phyloP scores from a whole-genome alignment of 2,888 invertebrate genomes.

The Trichogramma dendrolimi region DNA sequence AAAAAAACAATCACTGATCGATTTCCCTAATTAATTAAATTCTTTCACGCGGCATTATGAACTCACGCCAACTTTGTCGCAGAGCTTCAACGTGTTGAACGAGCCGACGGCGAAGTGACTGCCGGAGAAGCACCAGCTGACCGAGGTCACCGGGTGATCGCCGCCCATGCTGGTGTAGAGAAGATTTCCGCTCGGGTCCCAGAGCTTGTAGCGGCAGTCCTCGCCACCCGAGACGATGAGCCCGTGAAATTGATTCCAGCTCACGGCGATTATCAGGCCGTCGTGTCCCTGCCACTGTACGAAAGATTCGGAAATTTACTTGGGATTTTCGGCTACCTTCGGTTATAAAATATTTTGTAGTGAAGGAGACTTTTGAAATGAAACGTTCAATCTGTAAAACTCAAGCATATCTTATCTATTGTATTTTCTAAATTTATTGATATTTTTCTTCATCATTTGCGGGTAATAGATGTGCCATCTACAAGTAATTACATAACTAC shows the following conservation, averaged over 20 bases:
- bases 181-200: constrained; percentile 88
- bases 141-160: constrained; percentile 85
- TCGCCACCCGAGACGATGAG: constrained; percentile 93
- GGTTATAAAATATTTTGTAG: neutral
- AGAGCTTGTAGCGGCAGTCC: constrained; percentile 88
- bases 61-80: constrained; percentile 88
- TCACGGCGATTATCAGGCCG: constrained; percentile 81
- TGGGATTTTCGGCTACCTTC: neutral
- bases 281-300: constrained; percentile 95
- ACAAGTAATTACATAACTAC: too few species aligned
- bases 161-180: constrained; percentile 80
- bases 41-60: neutral
- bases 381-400: too few species aligned
- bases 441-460: too few species aligned
- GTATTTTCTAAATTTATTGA: neutral
- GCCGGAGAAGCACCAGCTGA: constrained; percentile 89
- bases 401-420: too few species aligned
- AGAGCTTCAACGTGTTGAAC: constrained; percentile 86
- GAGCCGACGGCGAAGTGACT: constrained; percentile 89
- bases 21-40: neutral
- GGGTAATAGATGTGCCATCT: too few species aligned
- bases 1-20: constrained; percentile 2
- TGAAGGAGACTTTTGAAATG: constrained; percentile 5
- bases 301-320: neutral
- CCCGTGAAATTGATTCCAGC: constrained; percentile 92